Evolutionary conservation across 2,113 vertebrate species (phyloP).

Genomic region (Sinocyclocheilus maitianheensis): DNA sequence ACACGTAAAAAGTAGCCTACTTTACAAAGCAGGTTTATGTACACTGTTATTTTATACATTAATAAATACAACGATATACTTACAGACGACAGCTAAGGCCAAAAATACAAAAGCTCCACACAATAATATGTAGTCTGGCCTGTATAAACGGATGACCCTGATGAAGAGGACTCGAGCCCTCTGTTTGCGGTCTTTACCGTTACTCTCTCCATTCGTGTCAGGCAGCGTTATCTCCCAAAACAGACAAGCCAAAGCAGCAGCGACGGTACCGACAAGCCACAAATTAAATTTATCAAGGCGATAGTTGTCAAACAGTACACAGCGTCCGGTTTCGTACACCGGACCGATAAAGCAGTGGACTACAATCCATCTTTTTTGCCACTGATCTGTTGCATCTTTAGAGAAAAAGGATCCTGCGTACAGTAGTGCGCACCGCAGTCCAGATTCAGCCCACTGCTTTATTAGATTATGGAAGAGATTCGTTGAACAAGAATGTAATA

Average conservation of each 20-base stretch:
- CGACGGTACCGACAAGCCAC: conserved; percentile 60
- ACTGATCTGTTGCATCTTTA: rapidly evolving
- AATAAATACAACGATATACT: conserved; percentile 55
- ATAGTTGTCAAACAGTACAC: conserved; percentile 4
- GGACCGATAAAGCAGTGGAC: conserved; percentile 61
- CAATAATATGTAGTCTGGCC: conserved; percentile 59
- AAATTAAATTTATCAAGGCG: conserved; percentile 42
- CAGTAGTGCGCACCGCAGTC: conserved; percentile 53
- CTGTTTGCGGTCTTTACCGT: conserved; percentile 47
- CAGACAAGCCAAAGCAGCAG: conserved; percentile 64
- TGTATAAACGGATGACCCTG: conserved; percentile 66
- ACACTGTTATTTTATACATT: background rate
- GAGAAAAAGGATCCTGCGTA: rapidly evolving
- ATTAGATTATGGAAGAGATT: conserved; percentile 29
- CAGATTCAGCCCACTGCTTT: conserved; percentile 61
- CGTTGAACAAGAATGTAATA: background rate
- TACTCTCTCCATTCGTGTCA: conserved; percentile 47
- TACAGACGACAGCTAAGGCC: conserved; percentile 75
- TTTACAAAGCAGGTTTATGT: background rate
- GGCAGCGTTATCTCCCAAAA: conserved; percentile 71
- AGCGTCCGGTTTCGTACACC: conserved; percentile 63
- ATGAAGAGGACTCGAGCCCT: conserved; percentile 63
- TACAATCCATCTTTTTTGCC: conserved; percentile 48
- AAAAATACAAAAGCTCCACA: conserved; percentile 69
- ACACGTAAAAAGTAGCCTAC: background rate